Percentiles rank a stretch among this genome's conserved stretches.
phyloP scores from a whole-genome alignment of 64 coral and sea anemone species.

The Actinia equina region DNA sequence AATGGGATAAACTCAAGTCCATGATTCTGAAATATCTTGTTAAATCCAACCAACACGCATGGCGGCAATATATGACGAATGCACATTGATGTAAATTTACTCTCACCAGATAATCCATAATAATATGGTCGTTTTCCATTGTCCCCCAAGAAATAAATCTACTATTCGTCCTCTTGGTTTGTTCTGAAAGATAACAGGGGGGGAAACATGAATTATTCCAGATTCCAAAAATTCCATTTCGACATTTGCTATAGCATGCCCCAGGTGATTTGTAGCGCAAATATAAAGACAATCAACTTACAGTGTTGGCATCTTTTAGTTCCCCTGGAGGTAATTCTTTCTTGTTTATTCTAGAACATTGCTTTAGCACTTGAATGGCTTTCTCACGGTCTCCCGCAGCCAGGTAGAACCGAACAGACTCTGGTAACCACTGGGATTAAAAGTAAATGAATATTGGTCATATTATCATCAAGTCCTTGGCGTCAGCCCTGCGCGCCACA shows the following conservation, averaged over 20 bases:
- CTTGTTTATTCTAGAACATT: slow-evolving; percentile 58
- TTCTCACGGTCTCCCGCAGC: slow-evolving; percentile 81
- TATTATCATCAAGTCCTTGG: no score
- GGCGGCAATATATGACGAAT: no score
- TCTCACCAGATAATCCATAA: slow-evolving; percentile 76
- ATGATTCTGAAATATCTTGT: no score
- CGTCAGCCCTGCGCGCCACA: background rate
- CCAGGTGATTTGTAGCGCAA: background rate
- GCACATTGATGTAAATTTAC: no score
- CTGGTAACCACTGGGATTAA: slow-evolving; percentile 72
- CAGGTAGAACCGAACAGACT: slow-evolving; percentile 80
- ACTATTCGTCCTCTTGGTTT: slow-evolving; percentile 44
- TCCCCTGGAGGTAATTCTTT: slow-evolving; percentile 68
- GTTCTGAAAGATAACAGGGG: slow-evolving; percentile 10
- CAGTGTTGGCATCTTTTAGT: slow-evolving; percentile 29
- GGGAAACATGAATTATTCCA: no score
- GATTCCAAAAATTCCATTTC: no score
- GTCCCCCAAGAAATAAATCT: slow-evolving; percentile 49
- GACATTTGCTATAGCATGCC: background rate
- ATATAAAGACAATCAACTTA: slow-evolving; percentile 3
- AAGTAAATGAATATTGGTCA: background rate
- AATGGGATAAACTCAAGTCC: no score
- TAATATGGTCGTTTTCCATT: slow-evolving; percentile 60
- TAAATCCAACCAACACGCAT: no score
- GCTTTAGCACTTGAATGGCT: slow-evolving; percentile 57